These are phyloP conservation scores for Bombus impatiens DNA, from an alignment of 1,140 invertebrate genomes.

Conservation along the genomic window DNA sequence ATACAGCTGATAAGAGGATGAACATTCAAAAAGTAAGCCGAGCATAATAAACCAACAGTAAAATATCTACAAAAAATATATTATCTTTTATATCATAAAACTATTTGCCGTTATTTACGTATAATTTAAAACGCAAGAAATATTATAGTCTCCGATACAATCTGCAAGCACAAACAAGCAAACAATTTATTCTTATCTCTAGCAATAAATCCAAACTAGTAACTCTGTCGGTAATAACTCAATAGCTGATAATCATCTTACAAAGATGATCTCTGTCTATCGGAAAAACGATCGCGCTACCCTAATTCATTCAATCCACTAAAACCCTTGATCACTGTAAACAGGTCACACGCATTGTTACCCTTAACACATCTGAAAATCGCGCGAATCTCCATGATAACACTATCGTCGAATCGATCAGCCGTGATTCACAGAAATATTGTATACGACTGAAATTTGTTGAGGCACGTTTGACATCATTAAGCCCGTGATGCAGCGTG, in stretches of 20 bases:
- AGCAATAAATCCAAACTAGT: not conserved
- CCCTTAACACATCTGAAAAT: not conserved
- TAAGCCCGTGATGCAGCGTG: not conserved
- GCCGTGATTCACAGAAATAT: conserved; percentile 22
- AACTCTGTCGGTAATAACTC: not conserved
- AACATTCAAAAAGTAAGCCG: not conserved
- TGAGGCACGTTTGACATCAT: not conserved
- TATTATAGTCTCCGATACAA: not conserved
- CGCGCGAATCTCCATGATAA: not conserved
- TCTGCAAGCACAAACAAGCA: not conserved
- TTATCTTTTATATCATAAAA: not conserved
- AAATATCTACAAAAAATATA: not conserved
- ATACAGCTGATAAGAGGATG: not conserved
- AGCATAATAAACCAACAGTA: not conserved
- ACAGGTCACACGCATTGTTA: not conserved
- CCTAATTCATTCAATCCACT: not conserved
- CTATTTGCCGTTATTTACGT: too few species aligned
- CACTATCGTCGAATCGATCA: not conserved
- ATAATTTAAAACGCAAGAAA: not conserved
- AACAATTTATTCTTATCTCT: not conserved
- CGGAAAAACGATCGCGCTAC: not conserved
- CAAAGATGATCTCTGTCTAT: not conserved
- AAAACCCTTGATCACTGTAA: not conserved
- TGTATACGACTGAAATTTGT: conserved; percentile 33
- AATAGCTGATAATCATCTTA: not conserved